These are phyloP conservation scores for Nothoprocta perdicaria DNA, from an alignment of 2,113 vertebrate genomes.

Conservation along the genomic window DNA sequence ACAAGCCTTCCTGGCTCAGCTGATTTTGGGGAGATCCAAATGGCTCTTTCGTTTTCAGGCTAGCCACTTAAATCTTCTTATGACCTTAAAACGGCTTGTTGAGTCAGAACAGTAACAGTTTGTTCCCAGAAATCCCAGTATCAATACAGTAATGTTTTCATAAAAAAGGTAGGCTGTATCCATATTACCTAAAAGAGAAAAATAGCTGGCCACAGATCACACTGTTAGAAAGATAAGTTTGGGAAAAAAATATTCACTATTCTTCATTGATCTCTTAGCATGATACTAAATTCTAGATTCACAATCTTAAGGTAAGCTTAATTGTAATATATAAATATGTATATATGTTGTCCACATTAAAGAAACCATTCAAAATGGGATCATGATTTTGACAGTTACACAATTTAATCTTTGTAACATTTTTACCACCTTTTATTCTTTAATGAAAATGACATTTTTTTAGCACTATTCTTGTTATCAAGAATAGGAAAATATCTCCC, in stretches of 20 bases:
- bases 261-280: neutral
- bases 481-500: neutral
- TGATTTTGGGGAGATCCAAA: neutral
- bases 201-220: neutral
- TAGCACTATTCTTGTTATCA: neutral
- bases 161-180: neutral
- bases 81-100: neutral
- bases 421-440: neutral
- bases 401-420: constrained; percentile 13
- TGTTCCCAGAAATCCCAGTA: neutral
- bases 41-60: neutral
- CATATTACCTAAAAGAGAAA: neutral
- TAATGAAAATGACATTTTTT: neutral
- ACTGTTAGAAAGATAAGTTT: neutral
- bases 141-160: neutral
- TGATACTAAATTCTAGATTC: neutral
- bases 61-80: neutral
- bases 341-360: neutral
- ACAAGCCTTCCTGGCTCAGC: neutral
- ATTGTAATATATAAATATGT: neutral
- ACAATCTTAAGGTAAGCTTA: neutral
- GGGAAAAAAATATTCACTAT: neutral
- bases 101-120: neutral
- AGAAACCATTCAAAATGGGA: neutral
- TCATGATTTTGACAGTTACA: neutral